phyloP scores from a whole-genome alignment of 2,113 vertebrate species.

The Apodemus speciosus region DNA sequence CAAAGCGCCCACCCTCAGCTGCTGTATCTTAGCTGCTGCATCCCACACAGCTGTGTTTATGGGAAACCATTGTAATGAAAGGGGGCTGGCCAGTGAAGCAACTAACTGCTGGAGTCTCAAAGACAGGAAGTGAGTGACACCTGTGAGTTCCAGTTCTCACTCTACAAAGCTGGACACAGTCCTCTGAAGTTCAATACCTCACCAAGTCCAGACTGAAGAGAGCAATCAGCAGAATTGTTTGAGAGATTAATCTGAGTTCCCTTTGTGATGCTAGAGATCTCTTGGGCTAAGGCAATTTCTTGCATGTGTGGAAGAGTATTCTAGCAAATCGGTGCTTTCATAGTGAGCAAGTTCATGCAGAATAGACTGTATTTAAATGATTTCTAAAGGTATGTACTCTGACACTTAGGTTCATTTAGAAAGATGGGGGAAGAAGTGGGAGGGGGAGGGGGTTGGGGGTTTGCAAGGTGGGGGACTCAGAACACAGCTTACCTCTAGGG shows the following conservation, averaged over 20 bases:
- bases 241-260: neutral
- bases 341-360: neutral
- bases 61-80: neutral
- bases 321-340: slow-evolving; percentile 16
- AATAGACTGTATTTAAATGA: neutral
- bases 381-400: neutral
- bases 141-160: slow-evolving; percentile 1
- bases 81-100: neutral
- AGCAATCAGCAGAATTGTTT: slow-evolving; percentile 1
- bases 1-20: neutral
- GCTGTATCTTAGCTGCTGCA: neutral
- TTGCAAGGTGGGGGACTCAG: neutral
- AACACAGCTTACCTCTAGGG: neutral
- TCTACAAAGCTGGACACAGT: neutral
- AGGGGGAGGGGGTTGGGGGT: neutral
- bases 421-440: neutral
- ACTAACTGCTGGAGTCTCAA: neutral
- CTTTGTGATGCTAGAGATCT: neutral
- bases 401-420: neutral
- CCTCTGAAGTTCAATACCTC: neutral
- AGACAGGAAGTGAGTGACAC: neutral
- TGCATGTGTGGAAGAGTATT: neutral
- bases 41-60: neutral
- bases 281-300: neutral
- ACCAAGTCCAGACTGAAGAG: neutral